Base-by-base conservation (phyloP, 2,797 vertebrate genomes). In the Eulemur coronatus region DNA sequence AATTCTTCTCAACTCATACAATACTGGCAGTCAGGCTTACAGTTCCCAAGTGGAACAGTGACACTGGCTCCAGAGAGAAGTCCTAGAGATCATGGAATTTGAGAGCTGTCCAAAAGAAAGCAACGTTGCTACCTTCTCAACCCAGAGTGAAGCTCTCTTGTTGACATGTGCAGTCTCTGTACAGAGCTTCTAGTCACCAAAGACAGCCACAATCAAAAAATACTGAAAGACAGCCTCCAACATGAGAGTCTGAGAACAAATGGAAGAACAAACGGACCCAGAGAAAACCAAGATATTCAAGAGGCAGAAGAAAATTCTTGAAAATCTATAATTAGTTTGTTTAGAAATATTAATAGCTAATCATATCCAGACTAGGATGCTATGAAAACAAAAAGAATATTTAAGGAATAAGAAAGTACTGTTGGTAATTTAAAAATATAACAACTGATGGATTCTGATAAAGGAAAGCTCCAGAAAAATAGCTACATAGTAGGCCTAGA, bases 381-480 rank as follows among this genome's bases (percentile, higher is more conserved):
- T 57, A 26, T 67, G 76, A 30, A 89, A 91, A 89, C 11, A 70
- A 76, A 92, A 82, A 65, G 35, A 81, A 61, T 38, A 78, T 14
- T 52, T 73, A 95, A 63, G 52, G 76, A 78, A n/a, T 18, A 95
- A 89, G 72, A 95, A 85, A 97, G 55, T 84, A 15, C 14, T 92
- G 15, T 20, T 87, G 76, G 46, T 61, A 55, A 70, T 65, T 59
- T 17, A 93, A 92, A 86, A 4, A 57, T 41, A 22, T 2, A 75
- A 65, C 30, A 88, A 95, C 24, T 80, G n/a, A 73, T 69, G 73
- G 50, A 76, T 50, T 89, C 43, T 46, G 50, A 28, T 46, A 69
- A 93, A 75, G n/a, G 41, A 80, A 76, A 30, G 11, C 35, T 89
- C 20, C 35, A 50, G 76, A 33, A 84, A 90, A 57, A 72, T 28